phyloP scores from a whole-genome alignment of 2,888 invertebrate genomes.

The Chrysolina oricalcia region DNA sequence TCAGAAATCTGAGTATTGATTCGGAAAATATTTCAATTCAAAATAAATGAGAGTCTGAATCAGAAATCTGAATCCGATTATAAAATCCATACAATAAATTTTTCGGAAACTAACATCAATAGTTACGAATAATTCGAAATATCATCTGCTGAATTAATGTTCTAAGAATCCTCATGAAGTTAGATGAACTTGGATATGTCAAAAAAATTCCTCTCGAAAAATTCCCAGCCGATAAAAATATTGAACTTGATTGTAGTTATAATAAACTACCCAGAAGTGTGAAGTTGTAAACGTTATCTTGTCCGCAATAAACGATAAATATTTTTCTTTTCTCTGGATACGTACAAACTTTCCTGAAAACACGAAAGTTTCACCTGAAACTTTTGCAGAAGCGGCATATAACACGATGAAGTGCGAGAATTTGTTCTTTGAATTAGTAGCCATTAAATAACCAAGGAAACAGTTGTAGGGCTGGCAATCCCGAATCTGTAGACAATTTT shows the following conservation, averaged over 20 bases:
- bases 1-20: too few relatives aligned
- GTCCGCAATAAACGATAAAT: constrained; percentile 7
- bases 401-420: background rate
- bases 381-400: background rate
- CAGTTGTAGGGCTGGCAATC: background rate
- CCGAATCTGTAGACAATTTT: constrained; percentile 13
- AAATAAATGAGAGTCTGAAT: too few relatives aligned
- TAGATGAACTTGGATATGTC: too few relatives aligned
- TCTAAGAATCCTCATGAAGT: too few relatives aligned
- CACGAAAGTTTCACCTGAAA: constrained; percentile 15
- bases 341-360: background rate
- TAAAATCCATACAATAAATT: too few relatives aligned
- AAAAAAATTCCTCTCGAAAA: background rate
- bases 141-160: too few relatives aligned
- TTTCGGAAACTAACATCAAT: too few relatives aligned
- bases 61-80: too few relatives aligned
- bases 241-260: background rate
- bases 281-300: background rate
- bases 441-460: constrained; percentile 15
- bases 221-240: background rate
- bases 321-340: background rate
- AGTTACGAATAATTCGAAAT: too few relatives aligned
- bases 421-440: constrained; percentile 23
- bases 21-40: too few relatives aligned
- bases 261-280: background rate